phyloP scores from a whole-genome alignment of 2,797 vertebrate species.

The Alosa sapidissima region DNA sequence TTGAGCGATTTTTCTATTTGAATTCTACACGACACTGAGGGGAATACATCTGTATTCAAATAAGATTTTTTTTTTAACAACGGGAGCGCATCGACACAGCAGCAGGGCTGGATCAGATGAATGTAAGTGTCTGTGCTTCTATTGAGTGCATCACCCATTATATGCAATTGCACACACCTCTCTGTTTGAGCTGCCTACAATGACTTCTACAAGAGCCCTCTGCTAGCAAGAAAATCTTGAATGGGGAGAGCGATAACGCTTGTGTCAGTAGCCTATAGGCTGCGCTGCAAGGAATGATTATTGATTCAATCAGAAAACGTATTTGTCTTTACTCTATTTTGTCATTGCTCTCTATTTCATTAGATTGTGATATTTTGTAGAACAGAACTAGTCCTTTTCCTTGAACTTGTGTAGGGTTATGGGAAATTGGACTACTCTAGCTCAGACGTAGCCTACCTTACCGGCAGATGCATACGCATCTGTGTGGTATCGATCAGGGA shows the following conservation, averaged over 20 bases:
- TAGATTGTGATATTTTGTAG: not conserved
- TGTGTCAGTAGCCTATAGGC: not conserved
- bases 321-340: not conserved
- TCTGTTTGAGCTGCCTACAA: not conserved
- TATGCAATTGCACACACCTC: not conserved
- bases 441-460: not conserved
- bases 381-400: not conserved
- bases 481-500: not conserved
- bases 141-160: conserved; percentile 29
- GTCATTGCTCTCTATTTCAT: not conserved
- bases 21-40: conserved; percentile 57
- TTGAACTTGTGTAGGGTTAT: not conserved
- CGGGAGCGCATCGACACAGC: conserved; percentile 61
- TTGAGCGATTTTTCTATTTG: conserved; percentile 36
- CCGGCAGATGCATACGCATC: conserved; percentile 8
- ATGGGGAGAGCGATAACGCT: not conserved
- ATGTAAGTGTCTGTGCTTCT: conserved; percentile 70
- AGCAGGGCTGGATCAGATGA: conserved; percentile 64
- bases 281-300: not conserved
- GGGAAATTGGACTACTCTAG: not conserved
- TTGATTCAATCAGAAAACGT: not conserved
- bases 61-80: conserved; percentile 58
- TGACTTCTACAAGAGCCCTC: conserved; percentile 4
- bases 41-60: conserved; percentile 71
- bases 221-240: not conserved